Base-by-base conservation (phyloP, 2,113 vertebrate species). In the Propithecus coquereli region DNA sequence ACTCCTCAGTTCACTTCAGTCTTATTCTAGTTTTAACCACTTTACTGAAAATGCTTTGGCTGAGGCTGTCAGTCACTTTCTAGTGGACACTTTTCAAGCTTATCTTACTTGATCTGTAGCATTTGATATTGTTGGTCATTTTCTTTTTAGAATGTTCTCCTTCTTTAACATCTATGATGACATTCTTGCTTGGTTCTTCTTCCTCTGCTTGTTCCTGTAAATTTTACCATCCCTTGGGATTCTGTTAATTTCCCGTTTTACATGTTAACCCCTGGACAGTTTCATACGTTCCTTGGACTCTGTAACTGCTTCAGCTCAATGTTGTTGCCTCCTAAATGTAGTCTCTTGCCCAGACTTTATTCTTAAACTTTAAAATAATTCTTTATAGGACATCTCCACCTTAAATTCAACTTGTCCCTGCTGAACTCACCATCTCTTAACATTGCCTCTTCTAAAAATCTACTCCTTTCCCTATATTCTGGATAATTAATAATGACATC, bases 91-190 rank as follows among this genome's bases (percentile, higher is more conserved):
- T 77, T 95, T 90, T 52, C 25, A 77, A 25, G n/a, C 22, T 85
- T 40, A 71, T 91, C 47, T 73, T 93, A 65, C 57, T 83, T 87
- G 65, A n/a, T 63, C 18, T 83, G 4, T 50, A 83, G 74, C 25
- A 73, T 86, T 92, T 94, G 66, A 63, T 96, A 82, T n/a, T 91
- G 50, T 73, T 45, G 32, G 43, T 93, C 59, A 74, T 89, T 95
- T 93, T 32, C 61, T 91, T 89, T 95, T 76, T 88, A 61, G 32
- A 80, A 88, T 88, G n/a, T 87, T 96, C 10, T 89, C 37, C 50
- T 89, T 50, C 23, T 91, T 77, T 94, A 66, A 27, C n/a, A 87
- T 95, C 65, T 82, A 0, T 34, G 80, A 27, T 92, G 92, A 89
- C 23, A 77, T 68, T 88, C 45, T 91, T 96, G 17, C 9, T 93